phyloP scores from a whole-genome alignment of 2,888 invertebrate species.

The Arge pagana region DNA sequence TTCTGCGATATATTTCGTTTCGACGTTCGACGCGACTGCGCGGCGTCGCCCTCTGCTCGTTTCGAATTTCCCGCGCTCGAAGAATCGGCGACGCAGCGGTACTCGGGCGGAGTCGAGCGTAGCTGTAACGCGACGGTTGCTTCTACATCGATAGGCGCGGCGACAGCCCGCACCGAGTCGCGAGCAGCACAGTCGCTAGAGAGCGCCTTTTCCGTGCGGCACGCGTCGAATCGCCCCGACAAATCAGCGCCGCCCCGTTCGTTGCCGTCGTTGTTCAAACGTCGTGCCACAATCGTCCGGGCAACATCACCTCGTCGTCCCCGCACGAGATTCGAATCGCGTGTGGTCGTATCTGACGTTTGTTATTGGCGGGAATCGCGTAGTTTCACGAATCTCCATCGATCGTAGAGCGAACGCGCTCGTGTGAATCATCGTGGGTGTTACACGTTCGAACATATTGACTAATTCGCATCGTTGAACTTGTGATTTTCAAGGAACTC shows the following conservation, averaged over 20 bases:
- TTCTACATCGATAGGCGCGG: no score
- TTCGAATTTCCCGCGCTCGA: no score
- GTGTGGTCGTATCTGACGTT: slow-evolving; percentile 15
- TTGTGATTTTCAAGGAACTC: no score
- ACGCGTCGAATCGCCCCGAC: no score
- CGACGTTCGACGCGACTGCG: no score
- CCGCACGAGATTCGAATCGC: background rate
- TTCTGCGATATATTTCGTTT: no score
- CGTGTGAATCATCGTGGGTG: background rate
- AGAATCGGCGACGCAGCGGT: slow-evolving; percentile 14
- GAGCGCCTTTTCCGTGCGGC: slow-evolving; percentile 46
- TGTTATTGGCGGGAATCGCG: slow-evolving; percentile 39
- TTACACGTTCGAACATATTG: background rate
- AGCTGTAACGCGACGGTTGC: slow-evolving; percentile 30
- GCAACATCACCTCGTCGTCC: slow-evolving; percentile 26
- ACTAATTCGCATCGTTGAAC: background rate
- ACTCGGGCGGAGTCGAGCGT: slow-evolving; percentile 25
- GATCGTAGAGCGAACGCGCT: no score
- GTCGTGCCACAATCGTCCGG: slow-evolving; percentile 34
- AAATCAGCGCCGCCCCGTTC: no score
- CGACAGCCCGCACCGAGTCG: slow-evolving; percentile 36
- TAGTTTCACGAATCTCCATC: background rate
- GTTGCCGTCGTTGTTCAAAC: slow-evolving; percentile 31
- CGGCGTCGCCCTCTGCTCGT: no score
- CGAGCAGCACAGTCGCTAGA: slow-evolving; percentile 48